Percentiles rank a stretch among this genome's conserved stretches.
phyloP scores from a whole-genome alignment of 2,888 invertebrate species.

The Pharmacophagus antenor region DNA sequence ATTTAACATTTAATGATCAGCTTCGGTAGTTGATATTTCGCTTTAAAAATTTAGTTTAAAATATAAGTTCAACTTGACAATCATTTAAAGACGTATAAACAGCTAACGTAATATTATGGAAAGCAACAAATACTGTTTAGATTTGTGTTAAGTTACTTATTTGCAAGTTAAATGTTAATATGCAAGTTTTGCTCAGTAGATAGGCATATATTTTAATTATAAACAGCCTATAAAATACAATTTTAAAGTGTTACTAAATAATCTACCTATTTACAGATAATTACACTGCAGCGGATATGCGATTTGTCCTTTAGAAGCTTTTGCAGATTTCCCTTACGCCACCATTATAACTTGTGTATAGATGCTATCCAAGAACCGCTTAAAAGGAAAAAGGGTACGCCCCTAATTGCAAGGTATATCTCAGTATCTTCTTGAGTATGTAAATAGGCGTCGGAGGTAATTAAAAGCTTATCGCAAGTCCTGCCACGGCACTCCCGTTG shows the following conservation, averaged over 20 bases:
- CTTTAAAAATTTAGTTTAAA: neutral
- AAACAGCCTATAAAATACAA: conserved; percentile 42
- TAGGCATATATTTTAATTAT: conserved; percentile 47
- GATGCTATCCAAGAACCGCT: conserved; percentile 69
- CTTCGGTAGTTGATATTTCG: neutral
- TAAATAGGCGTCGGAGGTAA: conserved; percentile 77
- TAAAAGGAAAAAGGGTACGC: conserved; percentile 73
- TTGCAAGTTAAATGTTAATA: conserved; percentile 46
- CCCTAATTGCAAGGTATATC: conserved; percentile 77
- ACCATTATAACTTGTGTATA: conserved; percentile 68
- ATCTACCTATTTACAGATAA: conserved; percentile 41
- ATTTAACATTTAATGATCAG: neutral
- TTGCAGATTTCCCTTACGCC: conserved; percentile 50
- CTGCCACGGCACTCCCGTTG: conserved; percentile 64
- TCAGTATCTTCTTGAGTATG: conserved; percentile 75
- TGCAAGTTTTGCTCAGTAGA: conserved; percentile 47
- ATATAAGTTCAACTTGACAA: neutral
- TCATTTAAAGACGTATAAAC: conserved; percentile 23
- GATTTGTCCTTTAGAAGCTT: conserved; percentile 13
- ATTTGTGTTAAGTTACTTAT: conserved; percentile 42
- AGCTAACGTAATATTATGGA: conserved; percentile 29
- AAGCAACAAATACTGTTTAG: conserved; percentile 28
- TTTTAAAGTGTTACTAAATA: conserved; percentile 43
- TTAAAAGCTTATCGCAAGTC: conserved; percentile 76
- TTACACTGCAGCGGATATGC: conserved; percentile 33